Conservation (phyloP, 2,888 invertebrate species). For the Spodoptera exigua region DNA sequence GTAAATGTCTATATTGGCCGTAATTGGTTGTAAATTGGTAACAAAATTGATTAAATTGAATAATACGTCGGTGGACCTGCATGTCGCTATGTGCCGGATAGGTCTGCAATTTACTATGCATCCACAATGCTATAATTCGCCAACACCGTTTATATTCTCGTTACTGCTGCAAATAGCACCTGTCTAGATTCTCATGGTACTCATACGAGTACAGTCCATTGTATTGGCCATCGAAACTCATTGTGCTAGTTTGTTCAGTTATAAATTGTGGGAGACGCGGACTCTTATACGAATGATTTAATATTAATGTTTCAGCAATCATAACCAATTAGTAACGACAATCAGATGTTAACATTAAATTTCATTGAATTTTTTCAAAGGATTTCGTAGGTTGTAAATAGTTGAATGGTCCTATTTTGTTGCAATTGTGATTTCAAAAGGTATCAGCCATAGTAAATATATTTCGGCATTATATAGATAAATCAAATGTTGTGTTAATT, state of each 20-base stretch:
- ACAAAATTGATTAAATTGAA: slow-evolving; percentile 43
- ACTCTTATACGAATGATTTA: no score
- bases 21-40: slow-evolving; percentile 11
- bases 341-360: no score
- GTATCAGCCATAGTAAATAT: no score
- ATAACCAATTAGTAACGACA: no score
- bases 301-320: no score
- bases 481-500: no score
- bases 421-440: no score
- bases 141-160: slow-evolving; percentile 39
- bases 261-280: no score
- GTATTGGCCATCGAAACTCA: slow-evolving; percentile 22
- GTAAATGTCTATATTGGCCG: slow-evolving; percentile 2
- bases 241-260: slow-evolving; percentile 14
- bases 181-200: slow-evolving; percentile 10
- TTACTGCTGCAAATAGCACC: slow-evolving; percentile 22
- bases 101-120: slow-evolving; percentile 13
- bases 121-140: slow-evolving; percentile 24
- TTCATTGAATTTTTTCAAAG: no score
- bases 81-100: slow-evolving; percentile 36
- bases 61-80: slow-evolving; percentile 16
- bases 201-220: slow-evolving; percentile 24
- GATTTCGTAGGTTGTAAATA: no score
- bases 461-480: no score
- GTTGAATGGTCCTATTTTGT: no score